Conservation (phyloP, 2,797 vertebrate species). For the Pangasius mekongensis region DNA sequence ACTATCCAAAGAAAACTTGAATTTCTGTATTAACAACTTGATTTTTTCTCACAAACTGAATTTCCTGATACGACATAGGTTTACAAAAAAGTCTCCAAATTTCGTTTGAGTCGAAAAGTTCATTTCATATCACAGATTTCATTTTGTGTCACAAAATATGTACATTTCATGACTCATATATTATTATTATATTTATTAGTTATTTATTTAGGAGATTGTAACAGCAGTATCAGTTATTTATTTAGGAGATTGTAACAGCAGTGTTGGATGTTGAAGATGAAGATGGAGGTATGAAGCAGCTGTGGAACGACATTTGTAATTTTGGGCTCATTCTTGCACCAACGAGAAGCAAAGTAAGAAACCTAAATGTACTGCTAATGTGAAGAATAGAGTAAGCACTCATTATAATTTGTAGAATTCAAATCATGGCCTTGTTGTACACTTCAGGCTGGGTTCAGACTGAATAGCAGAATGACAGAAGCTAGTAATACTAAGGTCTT, state of each 20-base stretch:
- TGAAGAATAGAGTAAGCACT: background rate
- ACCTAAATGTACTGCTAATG: background rate
- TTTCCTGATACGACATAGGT: background rate
- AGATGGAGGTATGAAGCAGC: background rate
- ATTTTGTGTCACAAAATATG: no score
- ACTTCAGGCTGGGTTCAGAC: background rate
- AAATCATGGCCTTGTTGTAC: background rate
- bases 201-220: background rate
- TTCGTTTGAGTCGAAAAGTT: no score
- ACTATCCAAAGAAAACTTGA: background rate
- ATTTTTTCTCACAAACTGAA: background rate
- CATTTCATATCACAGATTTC: no score
- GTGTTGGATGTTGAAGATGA: background rate
- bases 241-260: background rate
- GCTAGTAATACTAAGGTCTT: background rate
- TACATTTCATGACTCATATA: background rate
- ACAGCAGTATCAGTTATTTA: background rate
- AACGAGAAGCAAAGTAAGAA: background rate
- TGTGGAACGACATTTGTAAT: background rate
- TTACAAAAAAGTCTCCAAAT: background rate
- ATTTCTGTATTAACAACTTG: background rate
- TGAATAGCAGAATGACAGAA: background rate
- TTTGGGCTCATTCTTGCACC: background rate
- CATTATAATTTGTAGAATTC: background rate
- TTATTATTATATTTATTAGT: no score